phyloP scores from a whole-genome alignment of 2,797 vertebrate genomes.

The Siniperca obscura region DNA sequence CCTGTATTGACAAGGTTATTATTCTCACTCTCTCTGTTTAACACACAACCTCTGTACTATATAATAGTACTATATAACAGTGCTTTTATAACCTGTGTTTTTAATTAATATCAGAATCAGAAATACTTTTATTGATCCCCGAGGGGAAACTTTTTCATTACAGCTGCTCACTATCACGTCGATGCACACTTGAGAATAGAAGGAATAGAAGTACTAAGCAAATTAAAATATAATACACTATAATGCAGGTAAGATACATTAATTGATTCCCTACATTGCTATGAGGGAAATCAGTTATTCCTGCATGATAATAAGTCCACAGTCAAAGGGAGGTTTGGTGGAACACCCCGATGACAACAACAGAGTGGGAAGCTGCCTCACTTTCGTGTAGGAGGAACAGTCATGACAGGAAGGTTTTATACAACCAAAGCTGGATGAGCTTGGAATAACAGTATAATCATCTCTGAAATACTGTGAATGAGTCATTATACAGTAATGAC shows the following conservation, averaged over 20 bases:
- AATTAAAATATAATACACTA: too few relatives aligned
- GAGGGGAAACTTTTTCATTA: too few relatives aligned
- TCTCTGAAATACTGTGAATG: neutral
- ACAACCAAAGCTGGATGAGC: neutral
- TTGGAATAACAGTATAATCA: constrained; percentile 1
- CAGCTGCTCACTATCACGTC: too few relatives aligned
- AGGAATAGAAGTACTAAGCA: too few relatives aligned
- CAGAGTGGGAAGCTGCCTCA: neutral
- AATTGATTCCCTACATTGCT: neutral
- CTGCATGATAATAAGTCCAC: neutral
- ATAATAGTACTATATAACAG: neutral
- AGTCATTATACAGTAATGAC: constrained; percentile 5
- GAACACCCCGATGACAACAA: neutral
- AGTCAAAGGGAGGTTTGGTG: neutral
- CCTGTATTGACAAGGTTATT: constrained; percentile 31
- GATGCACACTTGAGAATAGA: too few relatives aligned
- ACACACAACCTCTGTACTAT: constrained; percentile 1
- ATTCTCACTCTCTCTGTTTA: neutral
- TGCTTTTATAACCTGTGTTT: constrained; percentile 4
- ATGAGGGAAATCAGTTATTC: neutral
- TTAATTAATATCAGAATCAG: neutral
- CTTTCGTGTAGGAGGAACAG: neutral
- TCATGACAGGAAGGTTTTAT: neutral
- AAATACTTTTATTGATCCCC: too few relatives aligned
- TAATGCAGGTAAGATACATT: too few relatives aligned